Percentiles rank a stretch among this genome's conserved stretches.
Evolutionary conservation across 2,888 invertebrate genomes (phyloP).

Genomic region (Empis livida): DNA sequence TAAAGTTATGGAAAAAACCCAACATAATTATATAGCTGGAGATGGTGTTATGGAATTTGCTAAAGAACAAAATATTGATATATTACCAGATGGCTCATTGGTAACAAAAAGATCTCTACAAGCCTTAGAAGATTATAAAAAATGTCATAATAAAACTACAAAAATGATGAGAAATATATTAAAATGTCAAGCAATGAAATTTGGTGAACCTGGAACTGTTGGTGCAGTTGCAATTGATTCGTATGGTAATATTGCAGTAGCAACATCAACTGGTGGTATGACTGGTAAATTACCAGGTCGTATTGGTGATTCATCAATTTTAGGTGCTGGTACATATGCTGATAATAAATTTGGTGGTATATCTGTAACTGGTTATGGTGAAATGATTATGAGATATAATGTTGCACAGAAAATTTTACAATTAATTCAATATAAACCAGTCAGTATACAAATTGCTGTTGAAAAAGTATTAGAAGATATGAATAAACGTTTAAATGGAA

Average conservation of each 20-base stretch:
- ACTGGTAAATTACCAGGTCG: slow-evolving; percentile 64
- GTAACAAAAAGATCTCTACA: slow-evolving; percentile 49
- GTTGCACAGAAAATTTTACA: slow-evolving; percentile 57
- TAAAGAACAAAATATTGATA: slow-evolving; percentile 40
- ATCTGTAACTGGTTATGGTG: slow-evolving; percentile 73
- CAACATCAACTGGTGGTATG: slow-evolving; percentile 75
- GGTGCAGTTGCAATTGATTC: slow-evolving; percentile 70
- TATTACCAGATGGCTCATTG: slow-evolving; percentile 48
- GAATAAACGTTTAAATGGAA: slow-evolving; percentile 52
- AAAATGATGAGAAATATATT: neutral
- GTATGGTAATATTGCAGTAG: slow-evolving; percentile 58
- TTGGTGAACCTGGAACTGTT: slow-evolving; percentile 59
- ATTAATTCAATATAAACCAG: slow-evolving; percentile 45
- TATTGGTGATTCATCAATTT: slow-evolving; percentile 60
- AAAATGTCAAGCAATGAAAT: neutral
- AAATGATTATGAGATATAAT: slow-evolving; percentile 65
- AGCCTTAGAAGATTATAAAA: slow-evolving; percentile 40
- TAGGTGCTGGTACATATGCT: slow-evolving; percentile 63
- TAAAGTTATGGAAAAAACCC: slow-evolving; percentile 59
- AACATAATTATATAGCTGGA: slow-evolving; percentile 60
- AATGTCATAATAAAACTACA: slow-evolving; percentile 3
- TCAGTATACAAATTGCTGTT: slow-evolving; percentile 47
- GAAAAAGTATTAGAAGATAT: slow-evolving; percentile 48
- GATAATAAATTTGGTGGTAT: slow-evolving; percentile 59
- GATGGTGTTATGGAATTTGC: slow-evolving; percentile 63